A percentile compares a stretch with the other conserved stretches of the same genome.
phyloP scores from a whole-genome alignment of 2,888 invertebrate genomes.

The Altica lythri region DNA sequence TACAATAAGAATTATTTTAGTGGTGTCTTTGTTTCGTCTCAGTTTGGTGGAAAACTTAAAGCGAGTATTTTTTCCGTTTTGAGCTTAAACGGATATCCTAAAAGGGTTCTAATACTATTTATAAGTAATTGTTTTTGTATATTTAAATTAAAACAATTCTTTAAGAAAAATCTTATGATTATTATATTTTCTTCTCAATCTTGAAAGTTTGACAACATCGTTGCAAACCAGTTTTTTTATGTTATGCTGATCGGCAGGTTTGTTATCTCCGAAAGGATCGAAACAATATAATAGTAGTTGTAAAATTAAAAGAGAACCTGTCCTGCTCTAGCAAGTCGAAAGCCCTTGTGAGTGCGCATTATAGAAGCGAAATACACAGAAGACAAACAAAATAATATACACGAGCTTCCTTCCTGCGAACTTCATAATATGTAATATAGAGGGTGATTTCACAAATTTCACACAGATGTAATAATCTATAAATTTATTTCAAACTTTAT shows the following conservation, averaged over 20 bases:
- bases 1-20: no score
- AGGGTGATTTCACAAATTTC: constrained; percentile 10
- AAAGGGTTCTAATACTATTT: no score
- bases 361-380: constrained; percentile 14
- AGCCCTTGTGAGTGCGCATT: constrained; percentile 35
- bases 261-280: constrained; percentile 22
- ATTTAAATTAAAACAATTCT: no score
- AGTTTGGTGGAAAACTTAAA: no score
- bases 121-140: no score
- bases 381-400: constrained; percentile 49
- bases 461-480: no score
- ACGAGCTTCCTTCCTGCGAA: constrained; percentile 49
- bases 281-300: constrained; percentile 31
- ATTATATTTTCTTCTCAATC: no score
- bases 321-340: constrained; percentile 43
- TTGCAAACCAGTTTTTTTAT: constrained; percentile 11
- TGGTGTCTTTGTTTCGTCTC: no score
- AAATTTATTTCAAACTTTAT: no score
- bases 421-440: constrained; percentile 6
- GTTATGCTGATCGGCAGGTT: constrained; percentile 13
- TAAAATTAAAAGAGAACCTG: constrained; percentile 47
- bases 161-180: no score
- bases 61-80: no score
- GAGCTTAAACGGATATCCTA: no score
- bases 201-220: constrained; percentile 8